Base-by-base conservation (phyloP, 2,113 vertebrate genomes). In the Macquaria australasica region DNA sequence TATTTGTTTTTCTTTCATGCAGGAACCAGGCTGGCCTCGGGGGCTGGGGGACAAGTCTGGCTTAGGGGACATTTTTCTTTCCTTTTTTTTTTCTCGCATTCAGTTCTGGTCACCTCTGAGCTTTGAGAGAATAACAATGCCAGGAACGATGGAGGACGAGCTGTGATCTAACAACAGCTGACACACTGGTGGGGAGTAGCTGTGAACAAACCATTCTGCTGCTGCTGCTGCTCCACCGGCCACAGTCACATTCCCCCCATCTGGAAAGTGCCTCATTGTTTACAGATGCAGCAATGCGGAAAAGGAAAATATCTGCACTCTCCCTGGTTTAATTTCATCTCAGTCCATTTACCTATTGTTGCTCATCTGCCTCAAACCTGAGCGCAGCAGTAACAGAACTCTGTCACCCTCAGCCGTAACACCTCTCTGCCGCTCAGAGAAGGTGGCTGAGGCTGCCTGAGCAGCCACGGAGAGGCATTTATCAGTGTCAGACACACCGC, bases 401-500 rank as follows among this genome's bases (percentile, higher is more conserved):
- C 79, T 59, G 80, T 82, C 31, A 85, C 88, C 83, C 68, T 87
- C 77, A 85, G 86, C 75, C 64, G 41, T 77, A 76, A 86, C 83
- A 83, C 81, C 82, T 88, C 73, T 73, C 60, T 43, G 88, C 70
- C 34, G 63, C 82, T 90, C 85, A 41, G 73, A 73, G 83, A 60
- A 87, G 85, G 81, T 63, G 88, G 87, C 81, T 75, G 53, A 69
- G 83, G 89, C 83, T 82, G 88, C 85, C 76, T 60, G 81, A 87
- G 77, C 79, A 72, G 88, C 75, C 75, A 70, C 80, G 11, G 88
- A 83, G 81, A 88, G 82, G 77, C 87, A 91, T 94, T 93, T 94
- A 94, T 92, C 92, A 92, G 89, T 87, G 92, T 93, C 92, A 91
- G 64, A 84, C 87, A 90, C 85, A 66, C 81, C 16, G 50, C 82